Base-by-base conservation (phyloP, 2,888 invertebrate genomes). In the Carabus problematicus region DNA sequence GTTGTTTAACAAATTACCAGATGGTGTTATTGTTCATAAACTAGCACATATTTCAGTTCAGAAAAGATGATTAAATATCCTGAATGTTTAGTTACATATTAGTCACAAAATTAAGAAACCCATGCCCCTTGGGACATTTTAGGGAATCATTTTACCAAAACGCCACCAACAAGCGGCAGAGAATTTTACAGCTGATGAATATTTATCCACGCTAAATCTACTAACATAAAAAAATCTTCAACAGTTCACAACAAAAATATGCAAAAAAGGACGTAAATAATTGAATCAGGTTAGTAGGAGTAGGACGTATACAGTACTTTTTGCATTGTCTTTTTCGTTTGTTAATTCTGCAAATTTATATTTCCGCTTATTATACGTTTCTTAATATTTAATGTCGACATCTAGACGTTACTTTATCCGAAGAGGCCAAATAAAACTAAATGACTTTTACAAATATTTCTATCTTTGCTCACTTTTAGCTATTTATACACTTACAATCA, bases 181-280 rank as follows among this genome's bases (percentile, higher is more conserved):
- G 68, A 29, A 29, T 29, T 2, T 71, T 71, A 71, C 70, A 40
- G 64, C 71, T 72, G 66, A 69, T 72, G 71, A 72, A 72, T 72
- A 72, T 72, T 72, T 71, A 72, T 72, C 66, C 71, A 72, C 70
- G 66, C 70, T 70, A 70, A 71, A 72, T 71, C 70, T 70, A 70
- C 68, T 70, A 49, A 41, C 47, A 59, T 59, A 66, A 66, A 61
- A 63, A 39, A 56, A 56, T 52, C 43, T 67, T 67, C 18, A 58
- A 66, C 70, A 70, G 68, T 64, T 54, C 61, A 70, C 70, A 70
- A 70, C 70, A 70, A 72, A 71, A 71, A 72, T 72, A 71, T 72
- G 72, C 71, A 72, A 71, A 71, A 71, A 71, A 61, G 68, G 70
- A 69, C 68, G 59, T 72, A 72, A 70, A 70, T 59, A 72, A 70